phyloP scores from a whole-genome alignment of 2,797 vertebrate genomes.

The Aldrovandia affinis region DNA sequence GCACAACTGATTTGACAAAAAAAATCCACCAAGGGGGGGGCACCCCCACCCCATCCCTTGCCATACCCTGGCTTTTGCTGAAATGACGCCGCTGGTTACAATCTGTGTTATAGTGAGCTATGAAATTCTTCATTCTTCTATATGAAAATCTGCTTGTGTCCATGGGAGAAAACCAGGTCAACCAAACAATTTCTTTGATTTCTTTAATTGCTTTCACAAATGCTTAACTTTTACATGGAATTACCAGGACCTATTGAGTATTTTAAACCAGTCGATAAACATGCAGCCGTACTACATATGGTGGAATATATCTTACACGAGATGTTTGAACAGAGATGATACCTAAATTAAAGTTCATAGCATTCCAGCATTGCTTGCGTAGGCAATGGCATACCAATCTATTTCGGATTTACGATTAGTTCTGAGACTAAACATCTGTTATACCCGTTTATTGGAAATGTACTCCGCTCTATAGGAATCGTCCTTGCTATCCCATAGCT shows the following conservation, averaged over 20 bases:
- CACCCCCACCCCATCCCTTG: too few relatives aligned
- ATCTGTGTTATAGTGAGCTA: too few relatives aligned
- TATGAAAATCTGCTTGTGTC: not conserved
- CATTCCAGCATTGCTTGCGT: not conserved
- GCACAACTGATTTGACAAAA: too few relatives aligned
- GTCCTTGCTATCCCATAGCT: not conserved
- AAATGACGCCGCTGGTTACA: too few relatives aligned
- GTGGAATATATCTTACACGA: not conserved
- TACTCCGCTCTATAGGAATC: not conserved
- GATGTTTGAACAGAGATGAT: not conserved
- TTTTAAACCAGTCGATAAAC: not conserved
- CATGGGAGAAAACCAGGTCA: not conserved
- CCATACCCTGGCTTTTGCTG: too few relatives aligned
- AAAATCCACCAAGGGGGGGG: too few relatives aligned
- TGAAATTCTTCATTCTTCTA: too few relatives aligned
- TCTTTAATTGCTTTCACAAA: not conserved
- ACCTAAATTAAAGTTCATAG: not conserved
- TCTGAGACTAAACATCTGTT: not conserved
- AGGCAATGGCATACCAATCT: not conserved
- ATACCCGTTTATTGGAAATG: not conserved
- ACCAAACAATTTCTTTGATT: not conserved
- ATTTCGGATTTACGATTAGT: not conserved
- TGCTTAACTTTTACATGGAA: not conserved
- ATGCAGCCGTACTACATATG: not conserved
- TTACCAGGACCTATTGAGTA: not conserved